A percentile compares a stretch with the other conserved stretches of the same genome.
phyloP scores from a whole-genome alignment of 2,797 vertebrate species.

The Mionectes olivaceus region DNA sequence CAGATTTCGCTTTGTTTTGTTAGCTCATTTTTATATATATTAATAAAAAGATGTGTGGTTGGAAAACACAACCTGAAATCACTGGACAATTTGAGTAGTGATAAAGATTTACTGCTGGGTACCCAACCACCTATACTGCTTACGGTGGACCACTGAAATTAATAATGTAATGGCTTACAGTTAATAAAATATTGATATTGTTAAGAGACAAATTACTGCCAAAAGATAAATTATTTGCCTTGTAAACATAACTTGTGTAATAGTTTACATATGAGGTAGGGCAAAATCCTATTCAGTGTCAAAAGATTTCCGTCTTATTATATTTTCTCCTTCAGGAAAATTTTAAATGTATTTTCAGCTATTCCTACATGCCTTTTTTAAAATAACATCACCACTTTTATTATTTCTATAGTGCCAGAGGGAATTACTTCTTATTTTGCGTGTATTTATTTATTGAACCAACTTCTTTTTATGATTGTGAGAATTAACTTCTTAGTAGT shows the following conservation, averaged over 20 bases:
- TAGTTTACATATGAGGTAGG: neutral
- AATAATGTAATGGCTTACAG: slow-evolving; percentile 52
- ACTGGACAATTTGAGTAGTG: neutral
- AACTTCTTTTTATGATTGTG: neutral
- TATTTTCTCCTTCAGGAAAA: neutral
- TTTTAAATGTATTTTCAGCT: neutral
- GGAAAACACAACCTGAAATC: neutral
- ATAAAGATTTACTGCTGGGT: slow-evolving; percentile 27
- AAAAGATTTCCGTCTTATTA: slow-evolving; percentile 7
- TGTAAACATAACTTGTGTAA: neutral
- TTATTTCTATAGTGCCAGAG: neutral
- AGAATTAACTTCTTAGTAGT: neutral
- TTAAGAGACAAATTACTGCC: slow-evolving; percentile 52
- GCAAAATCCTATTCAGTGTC: neutral
- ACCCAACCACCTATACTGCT: slow-evolving; percentile 15
- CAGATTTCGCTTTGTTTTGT: neutral
- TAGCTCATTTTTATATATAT: neutral
- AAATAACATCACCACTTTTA: neutral
- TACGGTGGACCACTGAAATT: slow-evolving; percentile 32
- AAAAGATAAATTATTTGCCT: slow-evolving; percentile 23
- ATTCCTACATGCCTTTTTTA: neutral
- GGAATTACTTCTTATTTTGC: neutral
- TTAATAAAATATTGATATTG: slow-evolving; percentile 57
- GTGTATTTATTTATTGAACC: neutral
- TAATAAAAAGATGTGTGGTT: neutral